Percentiles rank a stretch among this genome's conserved stretches.
Evolutionary conservation across 2,888 invertebrate species (phyloP).

Genomic region (Margaritifera margaritifera): DNA sequence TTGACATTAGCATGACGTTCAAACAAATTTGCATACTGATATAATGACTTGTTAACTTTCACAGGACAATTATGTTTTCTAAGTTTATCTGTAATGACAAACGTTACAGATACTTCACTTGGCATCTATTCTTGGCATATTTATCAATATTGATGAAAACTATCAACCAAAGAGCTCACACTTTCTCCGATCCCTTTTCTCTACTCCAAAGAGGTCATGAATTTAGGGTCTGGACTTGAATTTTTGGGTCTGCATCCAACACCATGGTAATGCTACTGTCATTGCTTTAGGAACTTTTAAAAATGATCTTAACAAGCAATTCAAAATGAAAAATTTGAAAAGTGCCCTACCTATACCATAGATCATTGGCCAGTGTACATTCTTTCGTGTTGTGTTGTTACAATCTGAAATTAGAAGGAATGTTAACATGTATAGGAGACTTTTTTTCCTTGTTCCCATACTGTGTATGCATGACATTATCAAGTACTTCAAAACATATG

Average conservation of each 20-base stretch:
- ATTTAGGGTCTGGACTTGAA: background rate
- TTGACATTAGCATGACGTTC: too few relatives aligned
- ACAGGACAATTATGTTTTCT: too few relatives aligned
- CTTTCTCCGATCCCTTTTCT: too few relatives aligned
- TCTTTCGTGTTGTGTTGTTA: slow-evolving; percentile 88
- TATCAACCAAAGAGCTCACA: too few relatives aligned
- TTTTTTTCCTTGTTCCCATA: background rate
- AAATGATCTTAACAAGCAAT: background rate
- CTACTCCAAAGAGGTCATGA: background rate
- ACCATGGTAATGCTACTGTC: background rate
- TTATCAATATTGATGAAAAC: too few relatives aligned
- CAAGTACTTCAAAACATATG: too few relatives aligned
- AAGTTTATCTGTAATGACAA: too few relatives aligned
- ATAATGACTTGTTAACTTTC: too few relatives aligned
- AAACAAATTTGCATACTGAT: too few relatives aligned
- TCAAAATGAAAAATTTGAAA: background rate
- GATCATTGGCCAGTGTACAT: slow-evolving; percentile 89
- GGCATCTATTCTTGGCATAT: too few relatives aligned
- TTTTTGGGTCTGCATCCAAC: background rate
- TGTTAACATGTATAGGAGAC: background rate
- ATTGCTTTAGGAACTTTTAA: too few relatives aligned
- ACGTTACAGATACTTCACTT: too few relatives aligned
- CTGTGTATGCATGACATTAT: background rate
- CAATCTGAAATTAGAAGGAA: slow-evolving; percentile 77
- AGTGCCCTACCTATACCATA: slow-evolving; percentile 83